phyloP scores from a whole-genome alignment of 2,113 vertebrate genomes.

The Tautogolabrus adspersus region DNA sequence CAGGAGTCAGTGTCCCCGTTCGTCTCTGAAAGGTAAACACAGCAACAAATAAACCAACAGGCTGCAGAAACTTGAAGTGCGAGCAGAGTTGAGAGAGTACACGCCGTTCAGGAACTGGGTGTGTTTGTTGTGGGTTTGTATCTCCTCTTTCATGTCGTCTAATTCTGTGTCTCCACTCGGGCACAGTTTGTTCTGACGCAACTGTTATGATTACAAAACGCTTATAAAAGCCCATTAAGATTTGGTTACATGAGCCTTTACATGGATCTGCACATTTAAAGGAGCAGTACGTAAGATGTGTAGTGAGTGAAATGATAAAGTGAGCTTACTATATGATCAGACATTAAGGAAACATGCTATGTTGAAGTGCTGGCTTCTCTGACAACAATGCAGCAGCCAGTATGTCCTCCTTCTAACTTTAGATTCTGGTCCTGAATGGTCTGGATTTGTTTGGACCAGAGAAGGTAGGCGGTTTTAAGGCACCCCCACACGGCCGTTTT shows the following conservation, averaged over 20 bases:
- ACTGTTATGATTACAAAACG: constrained; percentile 10
- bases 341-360: too few relatives aligned
- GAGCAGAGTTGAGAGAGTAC: constrained; percentile 1
- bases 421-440: too few relatives aligned
- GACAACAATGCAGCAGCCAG: too few relatives aligned
- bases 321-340: too few relatives aligned
- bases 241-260: background rate
- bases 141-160: constrained; percentile 17
- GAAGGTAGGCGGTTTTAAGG: too few relatives aligned
- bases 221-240: background rate
- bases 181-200: constrained; percentile 31
- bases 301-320: too few relatives aligned
- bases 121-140: constrained; percentile 30
- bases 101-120: constrained; percentile 26
- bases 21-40: background rate
- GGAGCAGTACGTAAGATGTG: too few relatives aligned
- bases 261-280: background rate
- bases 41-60: background rate
- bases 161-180: constrained; percentile 26
- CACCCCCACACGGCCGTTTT: too few relatives aligned
- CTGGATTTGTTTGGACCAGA: too few relatives aligned
- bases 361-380: too few relatives aligned
- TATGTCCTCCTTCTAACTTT: too few relatives aligned
- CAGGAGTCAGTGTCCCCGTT: background rate
- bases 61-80: constrained; percentile 10